Evolutionary conservation across 2,113 vertebrate genomes (phyloP).

Genomic region (Entelurus aequoreus): DNA sequence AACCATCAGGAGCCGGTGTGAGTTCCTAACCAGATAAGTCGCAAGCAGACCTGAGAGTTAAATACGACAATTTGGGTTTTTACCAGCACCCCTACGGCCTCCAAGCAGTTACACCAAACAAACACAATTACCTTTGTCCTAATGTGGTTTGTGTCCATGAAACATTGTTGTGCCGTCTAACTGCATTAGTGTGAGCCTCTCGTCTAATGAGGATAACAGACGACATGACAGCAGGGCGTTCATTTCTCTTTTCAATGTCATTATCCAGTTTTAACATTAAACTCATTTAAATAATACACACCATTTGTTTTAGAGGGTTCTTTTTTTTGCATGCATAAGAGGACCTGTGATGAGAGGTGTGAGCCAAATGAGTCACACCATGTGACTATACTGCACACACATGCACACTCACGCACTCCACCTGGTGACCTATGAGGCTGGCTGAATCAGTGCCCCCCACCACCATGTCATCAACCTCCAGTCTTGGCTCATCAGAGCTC

Average conservation of each 20-base stretch:
- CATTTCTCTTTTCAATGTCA: conserved; percentile 22
- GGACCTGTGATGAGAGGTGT: conserved; percentile 39
- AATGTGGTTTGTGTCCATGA: conserved; percentile 71
- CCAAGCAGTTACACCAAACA: conserved; percentile 55
- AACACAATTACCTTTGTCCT: conserved; percentile 67
- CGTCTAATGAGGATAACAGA: conserved; percentile 64
- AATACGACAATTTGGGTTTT: conserved; percentile 64
- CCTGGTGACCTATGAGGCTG: conserved; percentile 38
- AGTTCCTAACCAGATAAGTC: conserved; percentile 70
- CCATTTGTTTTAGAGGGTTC: conserved; percentile 6
- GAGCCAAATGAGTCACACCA: conserved; percentile 48
- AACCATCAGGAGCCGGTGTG: conserved; percentile 61
- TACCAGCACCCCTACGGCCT: conserved; percentile 7
- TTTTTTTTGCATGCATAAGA: conserved; percentile 29
- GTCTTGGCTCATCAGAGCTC: conserved; percentile 65
- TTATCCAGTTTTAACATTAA: conserved; percentile 49
- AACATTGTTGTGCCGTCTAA: conserved; percentile 67
- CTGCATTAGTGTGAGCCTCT: conserved; percentile 42
- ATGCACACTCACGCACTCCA: conserved; percentile 21
- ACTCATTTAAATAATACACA: conserved; percentile 17
- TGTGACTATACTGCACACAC: conserved; percentile 43
- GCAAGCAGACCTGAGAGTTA: conserved; percentile 66
- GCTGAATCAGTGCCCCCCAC: conserved; percentile 52
- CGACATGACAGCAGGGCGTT: conserved; percentile 61
- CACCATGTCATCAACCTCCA: conserved; percentile 62